A percentile compares a stretch with the other conserved stretches of the same genome.
These are phyloP conservation scores for Pelecanoides urinatrix DNA, from an alignment of 2,113 vertebrate genomes.

Conservation along the genomic window DNA sequence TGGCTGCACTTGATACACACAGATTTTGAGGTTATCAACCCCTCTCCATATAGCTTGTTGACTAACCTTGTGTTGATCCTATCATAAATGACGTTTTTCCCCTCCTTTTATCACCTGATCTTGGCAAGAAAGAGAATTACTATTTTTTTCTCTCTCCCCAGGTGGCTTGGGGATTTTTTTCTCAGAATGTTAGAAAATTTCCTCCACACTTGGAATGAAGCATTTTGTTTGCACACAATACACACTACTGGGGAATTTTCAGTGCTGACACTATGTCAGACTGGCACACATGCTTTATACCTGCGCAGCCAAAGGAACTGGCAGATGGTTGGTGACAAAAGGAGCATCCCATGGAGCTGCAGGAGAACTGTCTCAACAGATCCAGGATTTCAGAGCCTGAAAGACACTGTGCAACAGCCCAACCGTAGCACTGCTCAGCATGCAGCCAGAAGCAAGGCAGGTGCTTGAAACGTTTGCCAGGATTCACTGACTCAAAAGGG, in stretches of 20 bases:
- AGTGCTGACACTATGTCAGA: background rate
- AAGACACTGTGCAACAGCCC: background rate
- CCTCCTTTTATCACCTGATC: background rate
- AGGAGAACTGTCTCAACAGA: background rate
- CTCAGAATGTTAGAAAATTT: background rate
- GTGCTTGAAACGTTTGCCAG: conserved; percentile 17
- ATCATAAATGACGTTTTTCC: background rate
- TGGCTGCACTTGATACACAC: background rate
- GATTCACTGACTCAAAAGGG: background rate
- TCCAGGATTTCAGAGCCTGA: background rate
- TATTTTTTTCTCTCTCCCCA: background rate
- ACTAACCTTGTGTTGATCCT: background rate
- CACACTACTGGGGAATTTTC: background rate
- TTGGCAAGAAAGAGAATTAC: background rate
- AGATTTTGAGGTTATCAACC: background rate
- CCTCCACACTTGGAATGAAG: background rate
- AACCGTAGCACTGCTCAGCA: background rate
- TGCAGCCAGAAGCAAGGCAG: conserved; percentile 40
- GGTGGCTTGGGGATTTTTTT: background rate
- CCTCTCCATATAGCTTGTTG: background rate
- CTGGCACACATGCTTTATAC: background rate
- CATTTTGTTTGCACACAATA: conserved; percentile 3
- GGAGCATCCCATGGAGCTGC: background rate
- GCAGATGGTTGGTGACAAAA: conserved; percentile 29
- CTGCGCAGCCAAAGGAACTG: background rate